Base-by-base conservation (phyloP, 2,113 vertebrate genomes). In the Dinomys branickii region DNA sequence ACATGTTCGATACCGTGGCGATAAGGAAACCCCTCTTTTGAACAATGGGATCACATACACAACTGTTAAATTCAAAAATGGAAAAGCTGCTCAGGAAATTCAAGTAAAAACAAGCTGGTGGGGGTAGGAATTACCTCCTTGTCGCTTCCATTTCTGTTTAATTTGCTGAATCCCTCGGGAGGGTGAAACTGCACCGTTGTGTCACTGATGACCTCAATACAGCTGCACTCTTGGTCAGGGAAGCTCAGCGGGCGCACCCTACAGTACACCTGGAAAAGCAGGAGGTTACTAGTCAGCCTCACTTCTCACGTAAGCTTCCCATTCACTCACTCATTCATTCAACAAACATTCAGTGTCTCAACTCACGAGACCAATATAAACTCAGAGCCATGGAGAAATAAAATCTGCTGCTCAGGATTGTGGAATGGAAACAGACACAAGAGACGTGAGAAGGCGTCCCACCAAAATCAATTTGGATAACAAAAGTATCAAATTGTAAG, bases 171-270 rank as follows among this genome's bases (percentile, higher is more conserved):
- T 0, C 99, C 99, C 81, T 99, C 99, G 3, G 99, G 99, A 0
- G 99, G 98, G 73, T 99, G 99, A 19, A 99, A 98, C 97, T 99
- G 99, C 71, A 99, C 98, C 0, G 99, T 99, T 61, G 98, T 98
- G 81, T 97, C 98, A 96, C 96, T 99, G 97, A 99, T 99, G 65
- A 99, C 99, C 97, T 99, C 99, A 82, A 99, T 99, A 96, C 99
- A 99, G 90, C 44, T 78, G 44, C 99, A 99, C 41, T 99, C 99
- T 52, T 99, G 98, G 0, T 99, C 99, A 0, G 98, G 88, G 0
- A 91, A 59, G 94, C 98, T 97, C 52, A 99, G 98, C 0, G 99
- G 99, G 35, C 99, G 99, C 38, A 99, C 99, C 28, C 99, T 98
- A 77, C 99, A 99, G 97, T 99, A 99, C 9, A 99, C 99, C 99